Conservation (phyloP, 2,113 vertebrate species). For the Lucifuga dentata region DNA sequence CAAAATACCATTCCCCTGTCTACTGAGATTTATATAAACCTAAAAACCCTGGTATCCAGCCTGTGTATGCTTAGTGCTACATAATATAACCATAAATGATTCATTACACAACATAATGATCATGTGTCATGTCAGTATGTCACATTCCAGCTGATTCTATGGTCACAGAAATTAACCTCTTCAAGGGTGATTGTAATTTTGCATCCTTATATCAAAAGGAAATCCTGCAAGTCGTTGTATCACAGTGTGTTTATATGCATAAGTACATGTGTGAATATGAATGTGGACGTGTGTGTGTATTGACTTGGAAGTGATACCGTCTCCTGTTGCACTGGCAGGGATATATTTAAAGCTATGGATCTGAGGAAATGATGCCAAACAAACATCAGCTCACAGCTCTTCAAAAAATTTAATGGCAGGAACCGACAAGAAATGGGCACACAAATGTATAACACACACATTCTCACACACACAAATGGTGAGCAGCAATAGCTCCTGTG, state of each 20-base stretch:
- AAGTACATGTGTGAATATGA: neutral
- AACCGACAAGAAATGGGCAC: neutral
- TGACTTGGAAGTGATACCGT: constrained; percentile 2
- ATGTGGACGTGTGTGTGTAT: neutral
- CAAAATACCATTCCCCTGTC: neutral
- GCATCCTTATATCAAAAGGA: neutral
- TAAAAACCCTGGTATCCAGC: constrained; percentile 13
- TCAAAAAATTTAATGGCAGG: neutral
- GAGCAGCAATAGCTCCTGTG: neutral
- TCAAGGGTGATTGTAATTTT: neutral
- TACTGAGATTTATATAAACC: neutral
- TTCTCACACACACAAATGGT: neutral
- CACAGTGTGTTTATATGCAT: neutral
- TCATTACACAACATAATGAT: constrained; percentile 1
- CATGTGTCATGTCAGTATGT: neutral
- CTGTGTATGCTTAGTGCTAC: neutral
- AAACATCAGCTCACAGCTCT: neutral
- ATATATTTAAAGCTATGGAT: constrained; percentile 28
- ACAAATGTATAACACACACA: neutral
- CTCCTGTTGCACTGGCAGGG: constrained; percentile 16
- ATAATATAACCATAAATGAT: constrained; percentile 20
- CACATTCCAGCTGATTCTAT: neutral
- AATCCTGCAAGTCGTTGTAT: neutral
- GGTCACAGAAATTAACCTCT: neutral
- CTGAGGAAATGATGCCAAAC: constrained; percentile 10